Evolutionary conservation across 53 echinoderm and acorn worm genomes (phyloP).

Genomic region (Holothuria leucospilota): DNA sequence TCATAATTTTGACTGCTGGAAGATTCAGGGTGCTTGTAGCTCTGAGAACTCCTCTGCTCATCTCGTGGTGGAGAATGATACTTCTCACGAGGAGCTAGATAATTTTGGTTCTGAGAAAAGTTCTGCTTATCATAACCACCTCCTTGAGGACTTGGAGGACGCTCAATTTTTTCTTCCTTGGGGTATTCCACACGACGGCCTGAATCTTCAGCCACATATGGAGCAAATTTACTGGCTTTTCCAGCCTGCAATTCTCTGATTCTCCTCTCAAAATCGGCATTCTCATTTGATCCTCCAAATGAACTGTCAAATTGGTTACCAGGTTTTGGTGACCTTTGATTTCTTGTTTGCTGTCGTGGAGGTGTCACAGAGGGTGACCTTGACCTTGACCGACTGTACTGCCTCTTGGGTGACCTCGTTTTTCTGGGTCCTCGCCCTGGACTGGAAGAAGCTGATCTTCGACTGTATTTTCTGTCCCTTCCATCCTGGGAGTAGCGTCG

Average conservation of each 20-base stretch:
- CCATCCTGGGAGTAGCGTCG: not conserved
- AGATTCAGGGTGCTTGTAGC: not conserved
- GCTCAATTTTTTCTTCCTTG: conserved; percentile 28
- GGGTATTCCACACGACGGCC: conserved; percentile 14
- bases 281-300: not conserved
- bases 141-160: conserved; percentile 6
- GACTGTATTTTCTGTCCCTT: conserved; percentile 6
- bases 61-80: conserved; percentile 15
- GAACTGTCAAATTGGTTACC: conserved; percentile 7
- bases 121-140: not conserved
- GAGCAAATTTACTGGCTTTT: conserved; percentile 37
- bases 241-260: conserved; percentile 63
- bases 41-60: not conserved
- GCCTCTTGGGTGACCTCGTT: conserved; percentile 25
- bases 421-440: conserved; percentile 4
- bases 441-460: conserved; percentile 36
- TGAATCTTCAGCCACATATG: not conserved
- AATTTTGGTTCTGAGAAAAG: not conserved
- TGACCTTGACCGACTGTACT: conserved; percentile 30
- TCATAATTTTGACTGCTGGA: not conserved
- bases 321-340: conserved; percentile 28
- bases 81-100: not conserved
- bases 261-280: conserved; percentile 57
- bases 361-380: not conserved
- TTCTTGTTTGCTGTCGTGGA: not conserved